Conservation (phyloP, 2,888 invertebrate genomes). For the Hylaea fasciaria region DNA sequence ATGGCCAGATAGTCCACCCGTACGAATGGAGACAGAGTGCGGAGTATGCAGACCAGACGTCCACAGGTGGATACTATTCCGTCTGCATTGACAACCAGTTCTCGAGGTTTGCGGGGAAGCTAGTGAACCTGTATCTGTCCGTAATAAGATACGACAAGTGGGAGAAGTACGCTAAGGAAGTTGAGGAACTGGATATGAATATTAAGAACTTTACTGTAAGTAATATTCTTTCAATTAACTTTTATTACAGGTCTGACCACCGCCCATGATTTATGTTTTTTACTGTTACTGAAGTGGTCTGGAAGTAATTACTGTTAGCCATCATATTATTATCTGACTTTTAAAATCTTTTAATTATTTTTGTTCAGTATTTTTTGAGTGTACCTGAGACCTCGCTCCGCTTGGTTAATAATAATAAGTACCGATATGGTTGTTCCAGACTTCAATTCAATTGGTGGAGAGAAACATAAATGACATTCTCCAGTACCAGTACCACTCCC, state of each 20-base stretch:
- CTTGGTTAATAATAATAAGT: background rate
- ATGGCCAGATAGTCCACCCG: conserved; percentile 93
- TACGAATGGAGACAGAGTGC: conserved; percentile 96
- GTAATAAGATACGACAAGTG: conserved; percentile 97
- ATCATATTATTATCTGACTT: too few relatives aligned
- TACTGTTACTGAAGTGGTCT: too few relatives aligned
- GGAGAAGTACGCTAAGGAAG: conserved; percentile 95
- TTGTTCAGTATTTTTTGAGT: too few relatives aligned
- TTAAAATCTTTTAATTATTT: too few relatives aligned
- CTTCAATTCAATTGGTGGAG: conserved; percentile 90
- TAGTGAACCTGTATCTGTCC: conserved; percentile 95
- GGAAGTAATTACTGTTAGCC: background rate
- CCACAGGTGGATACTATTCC: conserved; percentile 93
- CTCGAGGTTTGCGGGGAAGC: conserved; percentile 94
- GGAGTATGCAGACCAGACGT: conserved; percentile 94
- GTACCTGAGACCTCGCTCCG: too few relatives aligned
- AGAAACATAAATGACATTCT: conserved; percentile 93
- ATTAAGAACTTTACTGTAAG: conserved; percentile 96
- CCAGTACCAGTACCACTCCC: conserved; percentile 92
- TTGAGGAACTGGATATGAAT: conserved; percentile 93
- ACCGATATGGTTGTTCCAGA: conserved; percentile 78
- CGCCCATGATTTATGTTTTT: too few relatives aligned
- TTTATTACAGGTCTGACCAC: too few relatives aligned
- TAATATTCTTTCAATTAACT: too few relatives aligned
- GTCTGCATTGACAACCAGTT: conserved; percentile 97